A percentile compares a stretch with the other conserved stretches of the same genome.
Conservation (phyloP, 1,140 invertebrate genomes). For the Orchesella cincta region DNA sequence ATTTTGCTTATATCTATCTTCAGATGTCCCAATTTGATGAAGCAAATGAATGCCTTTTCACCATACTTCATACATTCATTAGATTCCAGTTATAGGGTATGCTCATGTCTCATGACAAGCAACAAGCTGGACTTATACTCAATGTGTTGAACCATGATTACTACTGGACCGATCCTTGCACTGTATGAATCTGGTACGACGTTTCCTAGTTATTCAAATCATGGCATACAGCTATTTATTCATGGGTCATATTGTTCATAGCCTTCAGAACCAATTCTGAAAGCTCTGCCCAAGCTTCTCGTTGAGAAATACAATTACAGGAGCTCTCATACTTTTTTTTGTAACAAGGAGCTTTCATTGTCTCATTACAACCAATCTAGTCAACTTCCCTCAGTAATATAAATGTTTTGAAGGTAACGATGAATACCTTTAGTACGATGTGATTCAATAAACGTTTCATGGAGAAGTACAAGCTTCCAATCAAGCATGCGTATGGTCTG, state of each 20-base stretch:
- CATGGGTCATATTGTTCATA: conserved; percentile 92
- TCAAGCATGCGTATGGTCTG: too few species aligned
- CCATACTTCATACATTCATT: conserved; percentile 99
- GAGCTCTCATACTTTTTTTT: conserved; percentile 47
- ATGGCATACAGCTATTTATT: conserved; percentile 12
- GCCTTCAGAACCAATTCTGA: conserved; percentile 88
- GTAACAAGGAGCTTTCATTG: conserved; percentile 14
- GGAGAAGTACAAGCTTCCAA: too few species aligned
- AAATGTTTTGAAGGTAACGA: too few species aligned
- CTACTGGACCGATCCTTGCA: conserved; percentile 94
- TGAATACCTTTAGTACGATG: too few species aligned
- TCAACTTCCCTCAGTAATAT: too few species aligned
- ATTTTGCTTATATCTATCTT: conserved; percentile 51
- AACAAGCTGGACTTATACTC: conserved; percentile 81
- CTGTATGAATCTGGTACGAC: conserved; percentile 84
- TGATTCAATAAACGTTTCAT: too few species aligned
- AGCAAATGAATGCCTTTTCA: conserved; percentile 97
- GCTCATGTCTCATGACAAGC: conserved; percentile 88
- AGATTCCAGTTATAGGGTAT: conserved; percentile 99
- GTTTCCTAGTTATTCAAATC: conserved; percentile 23
- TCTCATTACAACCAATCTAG: too few species aligned
- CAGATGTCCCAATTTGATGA: conserved; percentile 80
- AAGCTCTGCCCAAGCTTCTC: conserved; percentile 80
- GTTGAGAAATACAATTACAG: conserved; percentile 66
- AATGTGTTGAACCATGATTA: conserved; percentile 98